A percentile compares a stretch with the other conserved stretches of the same genome.
Evolutionary conservation across 2,113 vertebrate genomes (phyloP).

Genomic region (Athene cunicularia): DNA sequence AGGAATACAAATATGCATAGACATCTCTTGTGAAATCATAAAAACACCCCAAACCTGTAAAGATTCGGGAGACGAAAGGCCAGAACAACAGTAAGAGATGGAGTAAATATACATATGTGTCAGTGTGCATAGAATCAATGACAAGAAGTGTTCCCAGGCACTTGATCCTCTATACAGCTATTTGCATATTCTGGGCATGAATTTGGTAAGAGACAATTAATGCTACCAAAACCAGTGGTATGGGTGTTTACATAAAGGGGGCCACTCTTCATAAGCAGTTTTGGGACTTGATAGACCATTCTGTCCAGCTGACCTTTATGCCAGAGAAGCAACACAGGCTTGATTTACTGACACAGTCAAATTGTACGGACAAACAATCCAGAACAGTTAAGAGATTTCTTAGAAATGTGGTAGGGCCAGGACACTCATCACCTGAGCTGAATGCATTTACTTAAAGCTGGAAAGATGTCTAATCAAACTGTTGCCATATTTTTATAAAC

Average conservation of each 20-base stretch:
- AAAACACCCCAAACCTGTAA: background rate
- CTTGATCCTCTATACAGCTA: background rate
- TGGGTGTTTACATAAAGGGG: background rate
- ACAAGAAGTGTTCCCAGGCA: background rate
- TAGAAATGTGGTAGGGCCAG: background rate
- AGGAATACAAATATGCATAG: background rate
- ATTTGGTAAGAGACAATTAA: background rate
- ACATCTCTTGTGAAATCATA: background rate
- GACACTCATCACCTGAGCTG: background rate
- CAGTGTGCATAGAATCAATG: background rate
- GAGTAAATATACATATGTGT: background rate
- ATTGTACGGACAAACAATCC: background rate
- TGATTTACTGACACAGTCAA: background rate
- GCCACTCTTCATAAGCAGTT: background rate
- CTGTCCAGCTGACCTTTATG: background rate
- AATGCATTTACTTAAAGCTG: background rate
- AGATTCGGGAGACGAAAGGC: background rate
- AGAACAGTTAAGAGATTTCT: background rate
- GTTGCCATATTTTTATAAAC: background rate
- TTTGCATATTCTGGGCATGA: background rate
- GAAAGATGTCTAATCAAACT: background rate
- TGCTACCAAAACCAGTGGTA: rapidly evolving
- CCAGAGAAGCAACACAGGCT: background rate
- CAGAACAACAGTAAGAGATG: background rate
- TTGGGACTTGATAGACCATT: background rate